phyloP scores from a whole-genome alignment of 2,113 vertebrate species.

The Paedocypris sp. region DNA sequence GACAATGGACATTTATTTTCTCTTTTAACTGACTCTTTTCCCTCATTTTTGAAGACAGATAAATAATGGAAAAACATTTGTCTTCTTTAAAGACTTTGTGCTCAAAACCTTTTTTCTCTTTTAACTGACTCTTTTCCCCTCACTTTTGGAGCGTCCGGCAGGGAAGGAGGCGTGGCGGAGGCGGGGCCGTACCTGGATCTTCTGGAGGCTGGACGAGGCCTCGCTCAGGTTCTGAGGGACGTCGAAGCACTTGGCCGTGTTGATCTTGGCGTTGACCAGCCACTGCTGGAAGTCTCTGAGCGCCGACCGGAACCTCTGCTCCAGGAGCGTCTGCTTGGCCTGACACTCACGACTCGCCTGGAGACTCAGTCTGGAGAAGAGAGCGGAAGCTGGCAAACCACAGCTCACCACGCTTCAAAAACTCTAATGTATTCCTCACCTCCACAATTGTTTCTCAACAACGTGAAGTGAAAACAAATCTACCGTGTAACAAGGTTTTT shows the following conservation, averaged over 20 bases:
- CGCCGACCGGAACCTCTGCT: conserved; percentile 76
- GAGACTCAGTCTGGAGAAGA: conserved; percentile 72
- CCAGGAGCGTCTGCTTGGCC: conserved; percentile 86
- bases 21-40: too few relatives aligned
- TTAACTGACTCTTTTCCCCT: too few relatives aligned
- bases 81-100: too few relatives aligned
- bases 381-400: conserved; percentile 9
- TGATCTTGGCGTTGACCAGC: conserved; percentile 86
- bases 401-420: not conserved
- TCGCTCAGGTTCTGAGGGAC: conserved; percentile 78
- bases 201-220: conserved; percentile 73
- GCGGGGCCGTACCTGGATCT: conserved; percentile 94
- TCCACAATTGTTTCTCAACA: too few relatives aligned
- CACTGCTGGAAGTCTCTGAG: conserved; percentile 93
- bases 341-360: conserved; percentile 86
- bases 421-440: too few relatives aligned
- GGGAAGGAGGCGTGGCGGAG: too few relatives aligned
- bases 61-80: not conserved
- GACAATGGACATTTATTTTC: too few relatives aligned
- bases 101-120: too few relatives aligned
- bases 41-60: too few relatives aligned
- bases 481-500: too few relatives aligned
- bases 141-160: too few relatives aligned
- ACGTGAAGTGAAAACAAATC: too few relatives aligned
- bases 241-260: conserved; percentile 90